Evolutionary conservation across 1,140 invertebrate species (phyloP).

Genomic region (Halictus rubicundus): DNA sequence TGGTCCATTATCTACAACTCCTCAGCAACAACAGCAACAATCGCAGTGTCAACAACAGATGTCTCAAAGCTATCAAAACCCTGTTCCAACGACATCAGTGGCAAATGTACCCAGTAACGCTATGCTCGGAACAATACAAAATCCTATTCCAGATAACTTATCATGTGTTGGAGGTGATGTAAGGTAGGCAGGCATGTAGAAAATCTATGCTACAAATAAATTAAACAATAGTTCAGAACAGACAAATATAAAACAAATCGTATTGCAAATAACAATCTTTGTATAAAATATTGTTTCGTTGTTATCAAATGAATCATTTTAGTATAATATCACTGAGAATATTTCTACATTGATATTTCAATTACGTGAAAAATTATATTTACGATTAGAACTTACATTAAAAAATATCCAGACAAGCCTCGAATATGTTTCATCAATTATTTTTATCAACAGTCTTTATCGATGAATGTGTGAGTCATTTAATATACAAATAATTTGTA

Average conservation of each 20-base stretch:
- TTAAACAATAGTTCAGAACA: neutral
- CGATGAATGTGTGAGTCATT: neutral
- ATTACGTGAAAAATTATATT: conserved; percentile 7
- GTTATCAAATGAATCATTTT: neutral
- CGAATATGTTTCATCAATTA: neutral
- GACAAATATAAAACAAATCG: conserved; percentile 1
- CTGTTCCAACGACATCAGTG: conserved; percentile 72
- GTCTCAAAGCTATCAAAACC: conserved; percentile 77
- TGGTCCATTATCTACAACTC: conserved; percentile 75
- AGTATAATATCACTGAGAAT: neutral
- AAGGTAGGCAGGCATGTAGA: conserved; percentile 76
- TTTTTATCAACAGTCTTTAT: conserved; percentile 4
- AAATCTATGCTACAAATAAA: conserved; percentile 36
- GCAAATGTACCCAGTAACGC: conserved; percentile 78
- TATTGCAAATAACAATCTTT: conserved; percentile 12
- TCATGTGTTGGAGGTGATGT: conserved; percentile 83
- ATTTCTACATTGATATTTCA: neutral
- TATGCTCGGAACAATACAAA: conserved; percentile 78
- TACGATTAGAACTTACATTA: conserved; percentile 1
- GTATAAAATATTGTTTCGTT: conserved; percentile 20
- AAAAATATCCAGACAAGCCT: neutral
- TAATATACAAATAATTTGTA: conserved; percentile 19
- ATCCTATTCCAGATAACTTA: conserved; percentile 78
- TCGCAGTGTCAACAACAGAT: conserved; percentile 72
- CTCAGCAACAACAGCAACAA: conserved; percentile 67